Percentiles rank a stretch among this genome's conserved stretches.
phyloP scores from a whole-genome alignment of 2,113 vertebrate genomes.

The Etheostoma cragini region DNA sequence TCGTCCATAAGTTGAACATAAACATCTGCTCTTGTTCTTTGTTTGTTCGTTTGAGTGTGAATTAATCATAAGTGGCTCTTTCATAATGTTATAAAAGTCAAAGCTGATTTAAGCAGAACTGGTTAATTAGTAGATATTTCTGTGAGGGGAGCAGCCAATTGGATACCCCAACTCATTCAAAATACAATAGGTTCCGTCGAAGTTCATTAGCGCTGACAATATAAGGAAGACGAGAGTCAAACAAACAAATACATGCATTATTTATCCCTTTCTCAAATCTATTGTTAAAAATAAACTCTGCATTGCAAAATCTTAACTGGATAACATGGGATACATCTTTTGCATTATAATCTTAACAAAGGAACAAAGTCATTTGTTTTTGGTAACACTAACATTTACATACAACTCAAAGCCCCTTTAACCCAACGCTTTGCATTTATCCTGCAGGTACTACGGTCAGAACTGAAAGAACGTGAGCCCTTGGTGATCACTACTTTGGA shows the following conservation, averaged over 20 bases:
- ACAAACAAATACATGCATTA: conserved; percentile 16
- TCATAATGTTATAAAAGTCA: conserved; percentile 19
- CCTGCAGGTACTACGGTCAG: conserved; percentile 87
- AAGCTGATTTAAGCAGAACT: conserved; percentile 33
- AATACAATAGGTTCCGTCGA: conserved; percentile 40
- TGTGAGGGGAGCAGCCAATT: neutral
- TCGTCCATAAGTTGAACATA: conserved; percentile 17
- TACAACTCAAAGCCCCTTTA: neutral
- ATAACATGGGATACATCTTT: neutral
- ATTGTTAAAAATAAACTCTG: neutral
- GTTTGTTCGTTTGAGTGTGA: neutral
- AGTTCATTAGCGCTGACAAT: conserved; percentile 34
- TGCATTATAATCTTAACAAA: neutral
- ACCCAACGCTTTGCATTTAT: neutral
- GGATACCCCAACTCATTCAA: neutral
- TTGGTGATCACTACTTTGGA: conserved; percentile 90
- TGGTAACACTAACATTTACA: neutral
- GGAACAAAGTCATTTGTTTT: neutral
- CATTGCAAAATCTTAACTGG: neutral
- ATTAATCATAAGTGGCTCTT: conserved; percentile 13
- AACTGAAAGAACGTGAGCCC: conserved; percentile 93
- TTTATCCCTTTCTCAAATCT: neutral
- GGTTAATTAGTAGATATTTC: conserved; percentile 27
- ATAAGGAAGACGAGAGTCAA: conserved; percentile 32
- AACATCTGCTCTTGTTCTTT: conserved; percentile 39